phyloP scores from a whole-genome alignment of 2,113 vertebrate genomes.

The Piaya cayana region DNA sequence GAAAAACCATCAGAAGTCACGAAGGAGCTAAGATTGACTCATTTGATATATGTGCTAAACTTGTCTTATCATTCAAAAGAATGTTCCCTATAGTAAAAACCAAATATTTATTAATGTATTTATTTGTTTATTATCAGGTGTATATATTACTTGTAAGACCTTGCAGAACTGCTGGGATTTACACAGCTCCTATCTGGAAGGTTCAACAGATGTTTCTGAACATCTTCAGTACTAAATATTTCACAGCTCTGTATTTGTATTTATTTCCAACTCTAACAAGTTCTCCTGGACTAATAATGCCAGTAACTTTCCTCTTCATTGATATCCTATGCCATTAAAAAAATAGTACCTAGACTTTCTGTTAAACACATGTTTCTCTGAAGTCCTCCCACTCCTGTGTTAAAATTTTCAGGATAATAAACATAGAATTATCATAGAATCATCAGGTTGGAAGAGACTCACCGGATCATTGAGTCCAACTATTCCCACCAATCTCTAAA shows the following conservation, averaged over 20 bases:
- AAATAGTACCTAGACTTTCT: not conserved
- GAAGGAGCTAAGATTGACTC: not conserved
- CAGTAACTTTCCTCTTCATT: not conserved
- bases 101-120: not conserved
- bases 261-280: not conserved
- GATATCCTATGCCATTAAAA: not conserved
- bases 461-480: too few species aligned
- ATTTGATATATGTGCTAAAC: not conserved
- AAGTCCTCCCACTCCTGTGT: not conserved
- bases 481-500: too few species aligned
- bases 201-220: not conserved
- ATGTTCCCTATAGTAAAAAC: not conserved
- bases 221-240: not conserved
- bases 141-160: not conserved
- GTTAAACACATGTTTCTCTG: not conserved
- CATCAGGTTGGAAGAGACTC: too few species aligned
- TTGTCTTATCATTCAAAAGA: not conserved
- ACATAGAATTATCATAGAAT: too few species aligned
- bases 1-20: not conserved
- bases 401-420: not conserved
- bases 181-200: not conserved
- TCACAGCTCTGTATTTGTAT: not conserved
- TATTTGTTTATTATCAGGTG: not conserved
- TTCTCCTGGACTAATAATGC: not conserved
- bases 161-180: not conserved